phyloP scores from a whole-genome alignment of 2,888 invertebrate species.

The Dicyrtomina minuta region DNA sequence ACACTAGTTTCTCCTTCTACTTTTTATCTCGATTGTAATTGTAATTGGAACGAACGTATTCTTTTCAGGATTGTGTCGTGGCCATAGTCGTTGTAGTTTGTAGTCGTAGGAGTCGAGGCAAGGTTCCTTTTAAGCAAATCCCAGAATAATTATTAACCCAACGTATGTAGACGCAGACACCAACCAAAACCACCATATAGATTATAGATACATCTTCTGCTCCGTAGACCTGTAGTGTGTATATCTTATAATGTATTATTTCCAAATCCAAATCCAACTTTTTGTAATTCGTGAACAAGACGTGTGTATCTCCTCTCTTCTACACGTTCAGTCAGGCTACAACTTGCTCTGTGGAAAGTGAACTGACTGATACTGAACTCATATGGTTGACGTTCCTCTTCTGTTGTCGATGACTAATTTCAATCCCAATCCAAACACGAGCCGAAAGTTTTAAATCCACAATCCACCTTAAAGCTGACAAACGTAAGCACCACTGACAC shows the following conservation, averaged over 20 bases:
- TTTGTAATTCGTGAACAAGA: background rate
- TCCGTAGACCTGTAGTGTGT: too few relatives aligned
- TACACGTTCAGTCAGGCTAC: background rate
- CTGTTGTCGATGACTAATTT: constrained; percentile 11
- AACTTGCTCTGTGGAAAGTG: background rate
- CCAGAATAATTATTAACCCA: background rate
- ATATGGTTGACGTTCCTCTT: constrained; percentile 7
- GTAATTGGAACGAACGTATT: too few relatives aligned
- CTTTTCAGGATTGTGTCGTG: too few relatives aligned
- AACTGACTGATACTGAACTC: too few relatives aligned
- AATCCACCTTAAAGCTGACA: background rate
- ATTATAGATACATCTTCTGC: background rate
- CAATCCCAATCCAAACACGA: background rate
- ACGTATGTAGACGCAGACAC: background rate
- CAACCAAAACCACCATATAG: background rate
- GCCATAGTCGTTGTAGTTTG: too few relatives aligned
- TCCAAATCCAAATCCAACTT: too few relatives aligned
- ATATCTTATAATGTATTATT: too few relatives aligned
- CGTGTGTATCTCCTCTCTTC: background rate
- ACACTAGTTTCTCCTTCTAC: too few relatives aligned
- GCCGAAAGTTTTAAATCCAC: too few relatives aligned
- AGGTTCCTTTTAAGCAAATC: constrained; percentile 8
- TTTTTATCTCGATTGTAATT: too few relatives aligned
- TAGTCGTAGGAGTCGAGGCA: background rate
- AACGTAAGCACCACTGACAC: background rate